Conservation (phyloP, 1,140 invertebrate species). For the Drosophila bifasciata region DNA sequence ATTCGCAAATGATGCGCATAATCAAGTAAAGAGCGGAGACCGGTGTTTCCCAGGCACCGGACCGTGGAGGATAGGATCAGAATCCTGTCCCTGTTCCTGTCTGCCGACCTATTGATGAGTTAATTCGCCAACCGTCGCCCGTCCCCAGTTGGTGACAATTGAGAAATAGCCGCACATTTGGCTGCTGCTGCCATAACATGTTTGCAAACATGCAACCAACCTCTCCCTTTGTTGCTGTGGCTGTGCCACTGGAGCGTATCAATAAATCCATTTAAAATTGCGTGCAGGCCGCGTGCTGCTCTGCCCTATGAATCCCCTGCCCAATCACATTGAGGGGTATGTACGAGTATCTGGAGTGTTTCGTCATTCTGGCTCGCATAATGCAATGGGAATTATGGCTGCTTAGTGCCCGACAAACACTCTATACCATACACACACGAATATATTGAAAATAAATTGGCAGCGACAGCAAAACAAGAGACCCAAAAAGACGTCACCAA, state of each 20-base stretch:
- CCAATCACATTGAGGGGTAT: slow-evolving; percentile 2
- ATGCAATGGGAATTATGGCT: slow-evolving; percentile 80
- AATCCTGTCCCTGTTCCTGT: not conserved
- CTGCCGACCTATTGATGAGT: slow-evolving; percentile 35
- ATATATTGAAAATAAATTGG: slow-evolving; percentile 77
- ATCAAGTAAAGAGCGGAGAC: slow-evolving; percentile 56
- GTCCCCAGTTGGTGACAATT: slow-evolving; percentile 70
- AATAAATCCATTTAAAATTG: slow-evolving; percentile 83
- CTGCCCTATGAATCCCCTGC: not conserved
- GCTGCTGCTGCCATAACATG: slow-evolving; percentile 65
- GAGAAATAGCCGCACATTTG: slow-evolving; percentile 76
- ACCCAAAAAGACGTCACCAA: slow-evolving; percentile 66
- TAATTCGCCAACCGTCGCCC: slow-evolving; percentile 33
- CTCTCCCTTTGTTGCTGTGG: slow-evolving; percentile 22
- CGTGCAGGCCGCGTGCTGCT: slow-evolving; percentile 68
- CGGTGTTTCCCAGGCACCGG: slow-evolving; percentile 61
- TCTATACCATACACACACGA: slow-evolving; percentile 15
- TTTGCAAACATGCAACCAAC: slow-evolving; percentile 75
- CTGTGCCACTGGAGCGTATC: slow-evolving; percentile 71
- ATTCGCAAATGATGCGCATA: slow-evolving; percentile 83
- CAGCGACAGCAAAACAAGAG: slow-evolving; percentile 75
- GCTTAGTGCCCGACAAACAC: slow-evolving; percentile 59
- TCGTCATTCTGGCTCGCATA: slow-evolving; percentile 55
- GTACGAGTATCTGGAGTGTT: slow-evolving; percentile 60
- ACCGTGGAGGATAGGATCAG: slow-evolving; percentile 2